phyloP scores from a whole-genome alignment of 2,113 vertebrate species.

The Pachyramphus minor region DNA sequence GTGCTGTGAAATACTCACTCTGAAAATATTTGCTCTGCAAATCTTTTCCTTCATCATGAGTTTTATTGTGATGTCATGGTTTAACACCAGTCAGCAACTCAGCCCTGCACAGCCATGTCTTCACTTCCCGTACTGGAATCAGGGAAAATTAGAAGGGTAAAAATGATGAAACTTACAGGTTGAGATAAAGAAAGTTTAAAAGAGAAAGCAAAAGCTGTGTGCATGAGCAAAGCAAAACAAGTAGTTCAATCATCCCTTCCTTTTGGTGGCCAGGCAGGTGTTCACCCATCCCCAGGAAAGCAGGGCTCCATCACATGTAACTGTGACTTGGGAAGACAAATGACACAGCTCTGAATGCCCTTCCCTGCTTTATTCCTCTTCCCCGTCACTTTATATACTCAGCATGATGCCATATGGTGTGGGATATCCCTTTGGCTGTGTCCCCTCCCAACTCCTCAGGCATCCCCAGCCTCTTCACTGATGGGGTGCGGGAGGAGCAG shows the following conservation, averaged over 20 bases:
- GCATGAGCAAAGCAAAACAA: not conserved
- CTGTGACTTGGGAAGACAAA: not conserved
- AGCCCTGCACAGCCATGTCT: not conserved
- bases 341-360: not conserved
- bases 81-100: not conserved
- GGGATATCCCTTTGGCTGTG: not conserved
- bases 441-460: accelerated
- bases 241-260: not conserved
- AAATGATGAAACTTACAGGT: not conserved
- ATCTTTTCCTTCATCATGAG: not conserved
- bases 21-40: not conserved
- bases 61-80: not conserved
- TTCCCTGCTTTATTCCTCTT: not conserved
- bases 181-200: not conserved
- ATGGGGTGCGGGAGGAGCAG: not conserved
- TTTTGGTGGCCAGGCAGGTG: not conserved
- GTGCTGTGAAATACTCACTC: not conserved
- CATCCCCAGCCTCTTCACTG: not conserved
- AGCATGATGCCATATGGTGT: not conserved
- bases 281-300: not conserved
- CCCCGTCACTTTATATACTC: too few species aligned
- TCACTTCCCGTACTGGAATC: not conserved
- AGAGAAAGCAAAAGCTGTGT: not conserved
- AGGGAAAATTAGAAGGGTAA: not conserved
- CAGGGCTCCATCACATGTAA: accelerated